Evolutionary conservation across 2,888 invertebrate genomes (phyloP).

Genomic region (Agrilus cyanescens): DNA sequence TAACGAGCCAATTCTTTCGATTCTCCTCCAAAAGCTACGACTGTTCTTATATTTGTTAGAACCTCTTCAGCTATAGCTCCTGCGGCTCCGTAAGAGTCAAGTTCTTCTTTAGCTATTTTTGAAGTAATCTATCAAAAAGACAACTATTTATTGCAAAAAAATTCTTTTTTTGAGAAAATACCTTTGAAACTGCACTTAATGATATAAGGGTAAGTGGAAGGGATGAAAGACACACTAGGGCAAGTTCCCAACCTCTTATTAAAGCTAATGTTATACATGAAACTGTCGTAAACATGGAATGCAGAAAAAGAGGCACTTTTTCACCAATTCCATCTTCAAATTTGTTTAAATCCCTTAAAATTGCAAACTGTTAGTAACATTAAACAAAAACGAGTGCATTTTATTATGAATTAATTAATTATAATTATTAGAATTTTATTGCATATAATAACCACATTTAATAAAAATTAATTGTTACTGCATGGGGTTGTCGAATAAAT

Average conservation of each 20-base stretch:
- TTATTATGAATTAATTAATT: neutral
- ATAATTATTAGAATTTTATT: neutral
- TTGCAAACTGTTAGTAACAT: neutral
- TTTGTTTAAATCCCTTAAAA: slow-evolving; percentile 54
- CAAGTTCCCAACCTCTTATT: slow-evolving; percentile 67
- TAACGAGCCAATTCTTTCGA: slow-evolving; percentile 57
- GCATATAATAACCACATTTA: too few relatives aligned
- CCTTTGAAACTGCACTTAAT: slow-evolving; percentile 53
- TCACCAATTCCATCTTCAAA: slow-evolving; percentile 78
- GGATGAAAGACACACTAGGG: slow-evolving; percentile 60
- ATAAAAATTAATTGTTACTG: too few relatives aligned
- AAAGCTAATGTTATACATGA: slow-evolving; percentile 61
- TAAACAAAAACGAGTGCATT: neutral
- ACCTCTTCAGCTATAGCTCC: slow-evolving; percentile 70
- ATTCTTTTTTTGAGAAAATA: slow-evolving; percentile 21
- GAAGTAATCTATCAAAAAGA: slow-evolving; percentile 42
- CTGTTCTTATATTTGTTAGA: slow-evolving; percentile 61
- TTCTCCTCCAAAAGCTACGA: slow-evolving; percentile 69
- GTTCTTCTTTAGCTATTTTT: slow-evolving; percentile 51
- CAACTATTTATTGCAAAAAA: neutral
- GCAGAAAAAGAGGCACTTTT: slow-evolving; percentile 62
- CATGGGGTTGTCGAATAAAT: too few relatives aligned
- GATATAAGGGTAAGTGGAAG: slow-evolving; percentile 56
- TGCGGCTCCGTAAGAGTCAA: slow-evolving; percentile 61
- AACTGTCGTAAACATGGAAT: slow-evolving; percentile 55